Evolutionary conservation across 92 coral and sea anemone genomes (phyloP), one percentile per base, ranked within the genome.

Genomic region (Parazoanthus atlanticus): DNA sequence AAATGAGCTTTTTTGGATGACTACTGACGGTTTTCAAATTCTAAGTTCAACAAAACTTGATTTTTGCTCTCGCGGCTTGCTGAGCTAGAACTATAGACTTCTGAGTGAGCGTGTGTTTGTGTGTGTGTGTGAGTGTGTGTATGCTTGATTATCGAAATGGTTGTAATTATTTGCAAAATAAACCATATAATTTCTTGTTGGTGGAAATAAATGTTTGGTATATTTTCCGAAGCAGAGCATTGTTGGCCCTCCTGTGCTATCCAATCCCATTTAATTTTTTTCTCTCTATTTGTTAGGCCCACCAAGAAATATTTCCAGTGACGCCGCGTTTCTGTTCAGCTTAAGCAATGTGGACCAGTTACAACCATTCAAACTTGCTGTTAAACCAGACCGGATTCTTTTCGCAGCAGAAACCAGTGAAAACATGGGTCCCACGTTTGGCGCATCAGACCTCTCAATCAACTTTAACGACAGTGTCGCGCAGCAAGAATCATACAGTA

Each of bases 241-340:
- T 52, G 19, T 52, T 52, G 17, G 2, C 58, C 58, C 58, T 52
- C 4, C 49, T 43, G 38, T 43, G 10, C 49, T 7, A 43, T 43
- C 49, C 49, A 43, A 10, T 52, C 3, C 58, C 58, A 16, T 52
- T 52, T 52, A 52, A n/a, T n/a, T 8, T 52, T 1, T 13, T 52
- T 52, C 8, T 61, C 21, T 61, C 69, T 61, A 21, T 61, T 25
- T 61, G n/a, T 61, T 61, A 61, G 87, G 87, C 26, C 79, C 87
- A 26, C 13, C 52, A 43, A 43, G 87, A 84, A 29, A 70, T 12
- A 84, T 84, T 21, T 67, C 87, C 56, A 84, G 87, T 46, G 87
- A 70, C 46, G 52, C 67, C 43, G 87, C 87, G 15, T 84, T 84
- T 71, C 31, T 84, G 8, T 84, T 84, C 66, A 84, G 87, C 65